These are phyloP conservation scores for Dendroctonus valens DNA, from an alignment of 1,140 invertebrate genomes.

Conservation along the genomic window DNA sequence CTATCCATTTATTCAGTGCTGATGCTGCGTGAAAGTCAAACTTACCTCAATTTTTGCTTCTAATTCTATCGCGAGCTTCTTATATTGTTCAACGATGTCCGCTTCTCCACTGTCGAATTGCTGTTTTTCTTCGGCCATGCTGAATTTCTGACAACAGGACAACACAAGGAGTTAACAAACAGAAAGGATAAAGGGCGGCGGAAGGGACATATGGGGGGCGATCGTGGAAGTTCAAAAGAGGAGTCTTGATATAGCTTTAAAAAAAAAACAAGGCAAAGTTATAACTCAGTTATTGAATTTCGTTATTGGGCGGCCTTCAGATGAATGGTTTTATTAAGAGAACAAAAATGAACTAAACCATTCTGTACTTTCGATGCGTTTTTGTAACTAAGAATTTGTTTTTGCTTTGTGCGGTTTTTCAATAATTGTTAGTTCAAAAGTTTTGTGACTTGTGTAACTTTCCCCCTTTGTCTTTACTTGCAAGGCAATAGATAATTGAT, in stretches of 20 bases:
- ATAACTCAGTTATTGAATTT: background rate
- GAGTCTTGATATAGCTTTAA: conserved; percentile 17
- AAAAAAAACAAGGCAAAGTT: conserved; percentile 2
- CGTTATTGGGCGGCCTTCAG: no score
- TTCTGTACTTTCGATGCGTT: no score
- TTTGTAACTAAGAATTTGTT: no score
- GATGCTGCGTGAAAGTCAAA: no score
- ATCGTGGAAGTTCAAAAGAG: background rate
- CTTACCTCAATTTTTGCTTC: conserved; percentile 47
- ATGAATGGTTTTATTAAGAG: no score
- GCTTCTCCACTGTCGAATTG: conserved; percentile 12
- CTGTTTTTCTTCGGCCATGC: conserved; percentile 1
- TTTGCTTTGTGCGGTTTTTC: no score
- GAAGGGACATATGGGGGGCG: background rate
- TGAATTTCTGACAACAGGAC: conserved; percentile 40
- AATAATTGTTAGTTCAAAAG: no score
- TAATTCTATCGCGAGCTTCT: conserved; percentile 41
- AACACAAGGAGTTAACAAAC: conserved; percentile 28
- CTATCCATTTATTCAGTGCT: no score
- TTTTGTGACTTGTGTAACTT: no score
- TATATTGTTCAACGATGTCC: conserved; percentile 44
- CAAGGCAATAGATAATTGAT: no score
- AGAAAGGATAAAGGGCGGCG: background rate
- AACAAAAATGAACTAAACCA: no score
- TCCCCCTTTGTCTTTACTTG: no score